phyloP scores from a whole-genome alignment of 1,140 invertebrate species.

The Mya arenaria region DNA sequence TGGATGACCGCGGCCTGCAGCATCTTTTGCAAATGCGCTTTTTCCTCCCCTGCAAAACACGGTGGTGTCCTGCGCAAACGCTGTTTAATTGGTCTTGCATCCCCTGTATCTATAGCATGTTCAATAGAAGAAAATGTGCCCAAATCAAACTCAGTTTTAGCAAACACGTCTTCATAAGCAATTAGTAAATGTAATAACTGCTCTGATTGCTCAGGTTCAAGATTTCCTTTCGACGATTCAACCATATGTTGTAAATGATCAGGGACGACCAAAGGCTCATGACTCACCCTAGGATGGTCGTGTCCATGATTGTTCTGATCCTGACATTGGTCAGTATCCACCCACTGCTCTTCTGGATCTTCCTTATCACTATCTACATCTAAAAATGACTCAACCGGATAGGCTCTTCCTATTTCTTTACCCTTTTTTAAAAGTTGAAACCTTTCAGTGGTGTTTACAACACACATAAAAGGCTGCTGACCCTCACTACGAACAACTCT shows the following conservation, averaged over 20 bases:
- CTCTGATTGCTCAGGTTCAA: no score
- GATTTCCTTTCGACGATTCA: no score
- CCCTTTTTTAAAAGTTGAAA: not conserved
- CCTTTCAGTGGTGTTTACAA: not conserved
- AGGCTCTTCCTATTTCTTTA: not conserved
- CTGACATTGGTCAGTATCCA: no score
- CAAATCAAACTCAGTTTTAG: not conserved
- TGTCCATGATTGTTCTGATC: not conserved
- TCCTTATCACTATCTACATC: not conserved
- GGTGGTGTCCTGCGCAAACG: not conserved
- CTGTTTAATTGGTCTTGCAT: constrained; percentile 4
- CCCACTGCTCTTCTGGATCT: no score
- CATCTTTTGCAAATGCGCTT: not conserved
- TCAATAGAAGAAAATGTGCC: not conserved
- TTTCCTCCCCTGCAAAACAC: not conserved
- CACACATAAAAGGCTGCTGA: not conserved
- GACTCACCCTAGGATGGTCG: no score
- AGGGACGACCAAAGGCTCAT: not conserved
- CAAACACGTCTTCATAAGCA: constrained; percentile 1
- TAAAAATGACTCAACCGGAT: not conserved
- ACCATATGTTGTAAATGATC: no score
- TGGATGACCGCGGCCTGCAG: not conserved
- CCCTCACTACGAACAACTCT: not conserved
- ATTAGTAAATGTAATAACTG: no score
- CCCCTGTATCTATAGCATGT: not conserved